A percentile compares a stretch with the other conserved stretches of the same genome.
Conservation (phyloP, 2,113 vertebrate species). For the Brienomyrus longianalis region DNA sequence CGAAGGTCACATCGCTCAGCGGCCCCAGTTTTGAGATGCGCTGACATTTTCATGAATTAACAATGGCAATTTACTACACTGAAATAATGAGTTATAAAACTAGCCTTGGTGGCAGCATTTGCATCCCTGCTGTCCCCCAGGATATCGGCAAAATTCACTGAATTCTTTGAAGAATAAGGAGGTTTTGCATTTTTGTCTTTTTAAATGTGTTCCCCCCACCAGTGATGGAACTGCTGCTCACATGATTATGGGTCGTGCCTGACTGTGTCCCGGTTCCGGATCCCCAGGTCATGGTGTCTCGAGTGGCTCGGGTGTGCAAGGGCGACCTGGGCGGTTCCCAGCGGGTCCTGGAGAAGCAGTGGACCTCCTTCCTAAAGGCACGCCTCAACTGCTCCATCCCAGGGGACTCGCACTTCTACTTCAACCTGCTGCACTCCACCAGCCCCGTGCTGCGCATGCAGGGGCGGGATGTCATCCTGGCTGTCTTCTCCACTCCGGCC, state of each 20-base stretch:
- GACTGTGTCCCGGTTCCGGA: neutral
- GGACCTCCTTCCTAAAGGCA: constrained; percentile 94
- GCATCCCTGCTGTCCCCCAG: neutral
- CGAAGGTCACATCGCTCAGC: constrained; percentile 35
- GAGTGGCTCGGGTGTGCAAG: constrained; percentile 89
- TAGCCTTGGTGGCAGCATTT: constrained; percentile 29
- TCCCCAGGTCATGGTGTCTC: constrained; percentile 79
- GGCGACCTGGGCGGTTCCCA: constrained; percentile 86
- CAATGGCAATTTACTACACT: constrained; percentile 44
- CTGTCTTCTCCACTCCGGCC: constrained; percentile 83
- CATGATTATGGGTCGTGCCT: neutral
- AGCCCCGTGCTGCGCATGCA: constrained; percentile 80
- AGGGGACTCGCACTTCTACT: constrained; percentile 92
- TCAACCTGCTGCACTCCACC: constrained; percentile 90
- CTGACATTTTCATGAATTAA: constrained; percentile 55
- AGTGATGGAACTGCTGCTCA: neutral
- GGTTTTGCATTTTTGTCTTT: constrained; percentile 28
- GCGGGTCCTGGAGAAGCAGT: constrained; percentile 91
- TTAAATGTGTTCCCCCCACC: neutral
- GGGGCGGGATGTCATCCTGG: constrained; percentile 79
- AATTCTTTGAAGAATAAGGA: constrained; percentile 19
- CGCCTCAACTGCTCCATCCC: constrained; percentile 93
- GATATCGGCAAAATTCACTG: constrained; percentile 29
- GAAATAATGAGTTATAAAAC: constrained; percentile 44
- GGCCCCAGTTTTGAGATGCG: constrained; percentile 34